Conservation (phyloP, 1,140 invertebrate genomes). For the Linepithema humile region DNA sequence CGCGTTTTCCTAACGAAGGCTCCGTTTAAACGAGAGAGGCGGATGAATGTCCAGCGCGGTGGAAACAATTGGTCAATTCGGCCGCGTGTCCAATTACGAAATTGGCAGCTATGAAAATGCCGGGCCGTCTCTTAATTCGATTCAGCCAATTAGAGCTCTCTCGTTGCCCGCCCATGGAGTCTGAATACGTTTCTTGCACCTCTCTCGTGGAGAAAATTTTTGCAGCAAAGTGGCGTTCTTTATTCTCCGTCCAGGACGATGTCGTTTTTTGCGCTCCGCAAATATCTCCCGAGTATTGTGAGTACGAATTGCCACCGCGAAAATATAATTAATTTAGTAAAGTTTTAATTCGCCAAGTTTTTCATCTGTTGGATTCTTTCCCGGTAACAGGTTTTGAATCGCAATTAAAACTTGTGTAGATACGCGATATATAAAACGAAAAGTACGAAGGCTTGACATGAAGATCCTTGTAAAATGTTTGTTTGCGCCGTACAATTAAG, state of each 20-base stretch:
- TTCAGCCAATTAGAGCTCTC: constrained; percentile 78
- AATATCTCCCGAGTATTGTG: background rate
- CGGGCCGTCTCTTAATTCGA: constrained; percentile 77
- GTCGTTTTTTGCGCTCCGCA: background rate
- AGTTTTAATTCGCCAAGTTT: constrained; percentile 11
- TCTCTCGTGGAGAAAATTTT: constrained; percentile 31
- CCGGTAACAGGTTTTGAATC: background rate
- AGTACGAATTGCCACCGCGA: background rate
- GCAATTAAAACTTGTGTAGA: constrained; percentile 31
- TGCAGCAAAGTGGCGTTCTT: background rate
- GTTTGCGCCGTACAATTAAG: background rate
- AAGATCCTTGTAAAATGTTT: background rate
- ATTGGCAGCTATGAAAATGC: constrained; percentile 79
- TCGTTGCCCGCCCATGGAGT: background rate
- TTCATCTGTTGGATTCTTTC: background rate
- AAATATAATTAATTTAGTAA: constrained; percentile 17
- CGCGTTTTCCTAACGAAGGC: constrained; percentile 50
- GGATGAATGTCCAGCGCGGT: constrained; percentile 77
- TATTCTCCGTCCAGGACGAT: background rate
- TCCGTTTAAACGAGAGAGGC: constrained; percentile 70
- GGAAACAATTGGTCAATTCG: constrained; percentile 82
- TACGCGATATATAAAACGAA: background rate
- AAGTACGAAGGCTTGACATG: background rate
- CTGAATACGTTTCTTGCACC: constrained; percentile 17
- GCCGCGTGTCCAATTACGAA: constrained; percentile 76